phyloP scores from a whole-genome alignment of 2,888 invertebrate species.

The Ormyrus pomaceus region DNA sequence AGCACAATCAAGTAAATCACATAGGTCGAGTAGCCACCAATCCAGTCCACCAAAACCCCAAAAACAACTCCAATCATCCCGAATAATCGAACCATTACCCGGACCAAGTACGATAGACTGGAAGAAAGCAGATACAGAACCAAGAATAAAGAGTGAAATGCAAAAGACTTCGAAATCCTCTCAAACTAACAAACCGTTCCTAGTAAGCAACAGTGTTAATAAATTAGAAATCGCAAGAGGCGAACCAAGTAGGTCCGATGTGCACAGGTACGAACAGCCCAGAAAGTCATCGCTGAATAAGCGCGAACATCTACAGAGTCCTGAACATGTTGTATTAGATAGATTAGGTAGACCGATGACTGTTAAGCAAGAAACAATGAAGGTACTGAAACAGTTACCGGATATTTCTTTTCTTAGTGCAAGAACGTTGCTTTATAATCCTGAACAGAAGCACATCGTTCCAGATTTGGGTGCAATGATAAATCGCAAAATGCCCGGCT shows the following conservation, averaged over 20 bases:
- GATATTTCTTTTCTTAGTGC: conserved; percentile 73
- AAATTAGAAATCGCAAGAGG: conserved; percentile 53
- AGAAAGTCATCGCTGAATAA: conserved; percentile 58
- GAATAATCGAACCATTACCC: conserved; percentile 72
- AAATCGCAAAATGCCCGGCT: conserved; percentile 74
- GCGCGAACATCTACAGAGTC: conserved; percentile 55
- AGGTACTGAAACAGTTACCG: conserved; percentile 71
- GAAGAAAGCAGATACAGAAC: conserved; percentile 64
- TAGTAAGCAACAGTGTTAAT: conserved; percentile 44
- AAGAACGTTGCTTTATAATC: conserved; percentile 71
- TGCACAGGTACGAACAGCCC: conserved; percentile 54
- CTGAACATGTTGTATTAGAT: conserved; percentile 69
- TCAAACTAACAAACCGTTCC: conserved; percentile 58
- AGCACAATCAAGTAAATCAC: conserved; percentile 54
- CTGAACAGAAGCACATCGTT: conserved; percentile 72
- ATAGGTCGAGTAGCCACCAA: conserved; percentile 49
- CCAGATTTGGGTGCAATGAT: conserved; percentile 73
- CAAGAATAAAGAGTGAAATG: conserved; percentile 53
- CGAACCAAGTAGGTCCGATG: conserved; percentile 57
- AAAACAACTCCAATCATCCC: conserved; percentile 59
- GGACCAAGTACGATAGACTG: conserved; percentile 68
- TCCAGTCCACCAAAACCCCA: conserved; percentile 43
- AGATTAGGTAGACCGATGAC: conserved; percentile 70
- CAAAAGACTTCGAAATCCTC: conserved; percentile 53
- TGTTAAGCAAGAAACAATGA: conserved; percentile 69